phyloP scores from a whole-genome alignment of 2,888 invertebrate species.

The Mactromeris polynyma region DNA sequence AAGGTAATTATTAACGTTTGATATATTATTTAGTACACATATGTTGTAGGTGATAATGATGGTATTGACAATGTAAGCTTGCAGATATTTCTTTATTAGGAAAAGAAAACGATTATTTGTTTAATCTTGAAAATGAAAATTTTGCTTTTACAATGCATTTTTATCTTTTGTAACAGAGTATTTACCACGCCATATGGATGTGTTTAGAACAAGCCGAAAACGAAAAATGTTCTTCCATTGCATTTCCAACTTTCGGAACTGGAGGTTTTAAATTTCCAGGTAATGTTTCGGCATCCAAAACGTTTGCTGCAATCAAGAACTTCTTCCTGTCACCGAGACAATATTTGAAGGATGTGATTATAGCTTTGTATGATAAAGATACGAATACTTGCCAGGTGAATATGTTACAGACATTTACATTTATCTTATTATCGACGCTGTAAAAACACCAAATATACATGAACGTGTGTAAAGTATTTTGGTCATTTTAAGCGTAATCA shows the following conservation, averaged over 20 bases:
- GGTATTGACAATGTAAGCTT: neutral
- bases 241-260: constrained; percentile 80
- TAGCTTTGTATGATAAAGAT: constrained; percentile 69
- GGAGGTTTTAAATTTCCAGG: constrained; percentile 74
- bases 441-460: too few relatives aligned
- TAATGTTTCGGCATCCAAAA: constrained; percentile 64
- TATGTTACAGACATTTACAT: too few relatives aligned
- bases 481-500: too few relatives aligned
- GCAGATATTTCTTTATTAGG: neutral
- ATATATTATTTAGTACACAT: neutral
- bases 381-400: constrained; percentile 40
- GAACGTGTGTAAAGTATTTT: too few relatives aligned
- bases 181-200: constrained; percentile 36
- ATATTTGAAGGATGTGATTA: constrained; percentile 47
- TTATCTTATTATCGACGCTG: too few relatives aligned
- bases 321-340: constrained; percentile 54
- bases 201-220: constrained; percentile 66
- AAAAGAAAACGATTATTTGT: neutral
- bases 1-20: neutral
- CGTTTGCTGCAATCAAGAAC: constrained; percentile 69
- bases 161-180: constrained; percentile 28
- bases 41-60: neutral
- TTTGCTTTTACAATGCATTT: neutral
- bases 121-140: neutral
- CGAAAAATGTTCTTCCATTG: constrained; percentile 58